Evolutionary conservation across 2,797 vertebrate species (phyloP), one percentile per base, ranked within the genome.

Genomic region (Anguilla anguilla): DNA sequence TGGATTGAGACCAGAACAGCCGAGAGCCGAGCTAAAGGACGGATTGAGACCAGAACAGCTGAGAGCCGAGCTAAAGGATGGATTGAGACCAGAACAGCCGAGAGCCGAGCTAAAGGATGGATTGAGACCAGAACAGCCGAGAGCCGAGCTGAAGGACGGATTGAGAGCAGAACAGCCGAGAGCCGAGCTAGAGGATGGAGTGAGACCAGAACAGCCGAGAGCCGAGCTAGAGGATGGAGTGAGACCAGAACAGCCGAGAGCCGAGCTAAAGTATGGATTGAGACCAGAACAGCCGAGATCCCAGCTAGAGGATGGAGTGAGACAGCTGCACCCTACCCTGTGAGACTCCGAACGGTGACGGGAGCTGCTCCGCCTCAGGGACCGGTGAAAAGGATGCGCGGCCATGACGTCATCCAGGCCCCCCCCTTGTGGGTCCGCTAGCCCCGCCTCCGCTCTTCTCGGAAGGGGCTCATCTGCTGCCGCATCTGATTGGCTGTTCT

Each of bases 371-470:
- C 96, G 92, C 0, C 95, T 84, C 61, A 95, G 93, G 79, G 96
- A 96, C 88, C 96, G 92, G 69, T 96, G 96, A 39, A 96, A 92
- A 87, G 94, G 88, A 83, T 95, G 95, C 74, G 97, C 94, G 2
- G 91, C 89, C 85, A 96, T 92, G 74, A 93, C 93, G 13, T 94
- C 94, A 55, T 94, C 94, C 87, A 96, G 88, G 5, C 86, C 92
- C 9, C 92, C 94, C 6, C 94, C 94, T 67, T 96, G 96, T 77
- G 95, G 94, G n/a, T 97, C 97, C 86, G 97, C 96, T 79, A 96
- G 87, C 69, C 93, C 95, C 59, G 87, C 91, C 57, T 96, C 95
- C 88, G 96, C 97, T 87, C 97, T 95, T 10, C 95, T 96, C 61
- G 96, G 93, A 67, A 95, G 92, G 53, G 92, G 92, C 69, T 96